Evolutionary conservation across 2,113 vertebrate species (phyloP).

Genomic region (Reinhardtius hippoglossoides): DNA sequence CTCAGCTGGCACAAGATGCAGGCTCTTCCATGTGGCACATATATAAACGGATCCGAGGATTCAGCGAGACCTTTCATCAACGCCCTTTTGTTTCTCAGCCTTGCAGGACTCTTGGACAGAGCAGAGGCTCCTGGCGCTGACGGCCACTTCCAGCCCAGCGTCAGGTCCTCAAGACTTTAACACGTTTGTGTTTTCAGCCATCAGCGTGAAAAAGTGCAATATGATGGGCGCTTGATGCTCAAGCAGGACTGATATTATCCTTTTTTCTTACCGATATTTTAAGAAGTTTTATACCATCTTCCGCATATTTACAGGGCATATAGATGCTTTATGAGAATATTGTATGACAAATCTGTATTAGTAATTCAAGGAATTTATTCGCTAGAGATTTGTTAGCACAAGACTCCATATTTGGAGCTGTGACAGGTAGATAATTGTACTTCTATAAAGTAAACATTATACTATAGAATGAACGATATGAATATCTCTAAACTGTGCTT

Average conservation of each 20-base stretch:
- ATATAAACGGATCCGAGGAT: slow-evolving; percentile 46
- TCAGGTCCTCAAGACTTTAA: slow-evolving; percentile 74
- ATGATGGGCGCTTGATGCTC: slow-evolving; percentile 84
- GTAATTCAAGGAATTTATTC: slow-evolving; percentile 85
- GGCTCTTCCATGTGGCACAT: slow-evolving; percentile 74
- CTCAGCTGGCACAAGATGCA: slow-evolving; percentile 69
- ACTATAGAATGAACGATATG: slow-evolving; percentile 85
- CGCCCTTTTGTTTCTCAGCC: slow-evolving; percentile 78
- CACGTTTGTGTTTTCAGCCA: slow-evolving; percentile 83
- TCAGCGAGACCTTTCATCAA: slow-evolving; percentile 65
- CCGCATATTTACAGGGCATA: slow-evolving; percentile 78
- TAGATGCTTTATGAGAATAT: slow-evolving; percentile 79
- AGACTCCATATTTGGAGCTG: slow-evolving; percentile 84
- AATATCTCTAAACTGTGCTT: slow-evolving; percentile 87
- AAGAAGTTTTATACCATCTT: slow-evolving; percentile 82
- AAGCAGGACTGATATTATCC: slow-evolving; percentile 79
- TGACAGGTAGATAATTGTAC: slow-evolving; percentile 87
- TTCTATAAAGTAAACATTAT: slow-evolving; percentile 81
- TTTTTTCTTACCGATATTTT: slow-evolving; percentile 76
- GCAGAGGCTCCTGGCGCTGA: slow-evolving; percentile 67
- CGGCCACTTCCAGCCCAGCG: slow-evolving; percentile 65
- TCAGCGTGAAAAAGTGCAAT: slow-evolving; percentile 81
- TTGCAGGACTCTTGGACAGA: slow-evolving; percentile 74
- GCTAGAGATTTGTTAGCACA: slow-evolving; percentile 83
- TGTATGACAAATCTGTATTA: slow-evolving; percentile 82